Evolutionary conservation across 1,140 invertebrate species (phyloP), one percentile per base, ranked within the genome.

Genomic region (Choristoneura fumiferana): DNA sequence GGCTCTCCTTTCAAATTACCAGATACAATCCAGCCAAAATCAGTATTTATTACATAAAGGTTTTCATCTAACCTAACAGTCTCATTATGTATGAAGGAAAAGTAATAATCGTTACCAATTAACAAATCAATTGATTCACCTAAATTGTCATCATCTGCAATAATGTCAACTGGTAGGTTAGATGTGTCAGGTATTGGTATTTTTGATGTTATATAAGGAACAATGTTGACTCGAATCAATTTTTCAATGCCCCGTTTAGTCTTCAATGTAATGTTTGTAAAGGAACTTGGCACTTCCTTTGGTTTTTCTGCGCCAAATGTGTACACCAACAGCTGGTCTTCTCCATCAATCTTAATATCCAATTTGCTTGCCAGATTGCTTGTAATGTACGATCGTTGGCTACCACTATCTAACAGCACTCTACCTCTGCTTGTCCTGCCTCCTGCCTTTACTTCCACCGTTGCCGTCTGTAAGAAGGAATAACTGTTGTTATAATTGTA

Each of bases 1-100:
- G 4, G 8, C 15, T 8, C 1, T 38, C 10, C 8, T n/a, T 38
- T 13, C 6, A 4, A 4, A 10, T 29, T 49, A 3, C 57, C 57
- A 8, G 33, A 15, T 2, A 37, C 10, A 4, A 59, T 18, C 57
- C 57, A 59, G 6, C 57, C 57, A 29, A 59, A 59, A n/a, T 59
- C 43, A 37, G 57, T 38, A 14, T 59, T 13, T 1, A 59, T 53
- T 4, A 59, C 9, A 38, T 40, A 58, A 1, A 59, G 10, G 8
- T 39, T 29, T 13, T 52, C 43, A 10, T 33, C 9, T 0, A 59
- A 12, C 37, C 29, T 9, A 8, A 52, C 37, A 1, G 18, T 52
- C 0, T 14, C 18, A 13, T 59, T 10, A n/a, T 15, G 2, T 6
- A 52, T 59, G 3, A 35, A 35, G 8, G 34, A 35, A 10, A 35